A percentile compares a stretch with the other conserved stretches of the same genome.
Evolutionary conservation across 1,140 invertebrate species (phyloP).

Genomic region (Apocrypta bakeri): DNA sequence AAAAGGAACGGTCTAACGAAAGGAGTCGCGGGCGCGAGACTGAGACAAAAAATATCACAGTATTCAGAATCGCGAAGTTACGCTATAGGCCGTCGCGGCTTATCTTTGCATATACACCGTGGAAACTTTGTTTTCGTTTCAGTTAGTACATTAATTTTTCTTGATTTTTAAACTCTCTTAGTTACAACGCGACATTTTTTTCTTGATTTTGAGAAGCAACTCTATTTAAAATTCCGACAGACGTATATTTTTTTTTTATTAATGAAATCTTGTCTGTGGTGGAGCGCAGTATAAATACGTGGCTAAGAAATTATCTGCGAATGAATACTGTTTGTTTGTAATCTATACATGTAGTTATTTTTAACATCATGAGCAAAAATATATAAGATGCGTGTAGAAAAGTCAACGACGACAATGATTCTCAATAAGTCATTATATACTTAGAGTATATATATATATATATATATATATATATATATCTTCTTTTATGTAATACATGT

Average conservation of each 20-base stretch:
- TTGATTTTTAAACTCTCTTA: slow-evolving; percentile 29
- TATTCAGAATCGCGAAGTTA: slow-evolving; percentile 50
- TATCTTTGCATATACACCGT: not conserved
- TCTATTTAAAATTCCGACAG: not conserved
- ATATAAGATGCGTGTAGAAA: slow-evolving; percentile 21
- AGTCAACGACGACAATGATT: slow-evolving; percentile 24
- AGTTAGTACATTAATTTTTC: slow-evolving; percentile 12
- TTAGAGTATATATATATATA: slow-evolving; percentile 30
- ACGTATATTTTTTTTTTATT: slow-evolving; percentile 1
- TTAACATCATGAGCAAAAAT: slow-evolving; percentile 10
- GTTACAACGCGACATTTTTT: slow-evolving; percentile 13
- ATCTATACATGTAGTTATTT: not conserved
- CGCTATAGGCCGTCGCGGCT: slow-evolving; percentile 36
- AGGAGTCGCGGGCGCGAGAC: slow-evolving; percentile 32
- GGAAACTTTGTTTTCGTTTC: slow-evolving; percentile 3
- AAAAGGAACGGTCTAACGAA: slow-evolving; percentile 36
- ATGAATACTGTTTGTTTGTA: slow-evolving; percentile 45
- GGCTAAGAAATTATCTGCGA: slow-evolving; percentile 31
- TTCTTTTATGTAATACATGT: not conserved
- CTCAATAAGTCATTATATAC: slow-evolving; percentile 22
- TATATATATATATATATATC: too few species aligned
- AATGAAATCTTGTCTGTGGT: slow-evolving; percentile 6
- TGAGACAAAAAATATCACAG: slow-evolving; percentile 52
- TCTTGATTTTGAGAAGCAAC: not conserved
- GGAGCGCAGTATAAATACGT: not conserved